Conservation (phyloP, 2,797 vertebrate species). For the Simalia tracyae region DNA sequence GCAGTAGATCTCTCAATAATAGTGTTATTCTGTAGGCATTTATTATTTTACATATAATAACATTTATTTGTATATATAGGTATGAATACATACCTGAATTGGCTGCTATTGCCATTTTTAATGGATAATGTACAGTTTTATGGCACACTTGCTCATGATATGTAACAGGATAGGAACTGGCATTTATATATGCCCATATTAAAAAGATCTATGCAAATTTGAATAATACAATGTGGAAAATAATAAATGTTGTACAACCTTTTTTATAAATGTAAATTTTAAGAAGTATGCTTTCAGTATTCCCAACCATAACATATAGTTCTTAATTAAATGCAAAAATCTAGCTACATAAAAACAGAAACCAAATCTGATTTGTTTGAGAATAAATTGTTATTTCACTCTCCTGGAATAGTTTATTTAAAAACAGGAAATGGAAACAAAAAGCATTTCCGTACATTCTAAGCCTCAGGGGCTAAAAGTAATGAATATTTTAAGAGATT, state of each 20-base stretch:
- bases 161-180: conserved; percentile 67
- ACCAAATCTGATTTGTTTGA: conserved; percentile 79
- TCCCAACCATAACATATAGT: conserved; percentile 71
- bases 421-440: conserved; percentile 80
- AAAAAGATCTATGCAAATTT: conserved; percentile 70
- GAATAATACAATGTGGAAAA: conserved; percentile 57
- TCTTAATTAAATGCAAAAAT: conserved; percentile 80
- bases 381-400: conserved; percentile 78
- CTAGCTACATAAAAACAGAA: conserved; percentile 70
- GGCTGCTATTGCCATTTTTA: conserved; percentile 46
- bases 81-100: conserved; percentile 31
- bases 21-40: neutral
- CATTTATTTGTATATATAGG: conserved; percentile 29
- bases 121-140: conserved; percentile 57
- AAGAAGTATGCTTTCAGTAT: conserved; percentile 64
- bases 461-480: conserved; percentile 79
- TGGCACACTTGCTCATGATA: conserved; percentile 53
- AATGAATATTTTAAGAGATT: conserved; percentile 89
- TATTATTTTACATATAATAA: conserved; percentile 12
- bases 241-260: conserved; percentile 60
- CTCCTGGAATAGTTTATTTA: conserved; percentile 79
- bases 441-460: conserved; percentile 79
- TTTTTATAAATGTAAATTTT: conserved; percentile 66
- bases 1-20: conserved; percentile 12
- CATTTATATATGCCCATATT: conserved; percentile 65